phyloP scores from a whole-genome alignment of 2,888 invertebrate genomes.

The Melolontha melolontha region DNA sequence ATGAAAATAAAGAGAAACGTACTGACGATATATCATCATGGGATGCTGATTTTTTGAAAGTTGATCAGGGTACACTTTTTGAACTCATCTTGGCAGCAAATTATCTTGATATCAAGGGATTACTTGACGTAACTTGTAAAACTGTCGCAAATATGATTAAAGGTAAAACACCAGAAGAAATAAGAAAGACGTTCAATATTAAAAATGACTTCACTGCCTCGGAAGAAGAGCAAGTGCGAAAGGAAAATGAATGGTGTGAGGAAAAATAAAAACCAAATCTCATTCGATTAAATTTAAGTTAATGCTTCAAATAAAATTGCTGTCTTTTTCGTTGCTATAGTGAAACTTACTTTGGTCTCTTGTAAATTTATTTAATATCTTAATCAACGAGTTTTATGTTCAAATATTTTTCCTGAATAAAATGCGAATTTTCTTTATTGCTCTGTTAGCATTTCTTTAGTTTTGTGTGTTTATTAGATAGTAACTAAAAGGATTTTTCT shows the following conservation, averaged over 20 bases:
- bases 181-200: slow-evolving; percentile 96
- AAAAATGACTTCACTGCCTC: slow-evolving; percentile 96
- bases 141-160: slow-evolving; percentile 99
- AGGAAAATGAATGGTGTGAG: slow-evolving; percentile 95
- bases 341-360: slow-evolving; percentile 5
- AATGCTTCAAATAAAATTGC: not conserved
- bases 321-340: slow-evolving; percentile 1
- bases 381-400: not conserved
- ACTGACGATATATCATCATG: slow-evolving; percentile 99
- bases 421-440: not conserved
- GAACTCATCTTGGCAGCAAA: slow-evolving; percentile 97
- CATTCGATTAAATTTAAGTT: not conserved
- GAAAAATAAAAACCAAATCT: slow-evolving; percentile 73
- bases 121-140: slow-evolving; percentile 98
- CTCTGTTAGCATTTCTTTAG: not conserved
- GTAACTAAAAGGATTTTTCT: not conserved
- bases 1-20: slow-evolving; percentile 97
- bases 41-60: slow-evolving; percentile 99
- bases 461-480: slow-evolving; percentile 1
- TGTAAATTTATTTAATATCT: slow-evolving; percentile 16
- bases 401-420: not conserved
- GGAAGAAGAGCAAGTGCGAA: slow-evolving; percentile 98
- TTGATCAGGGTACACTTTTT: slow-evolving; percentile 96
- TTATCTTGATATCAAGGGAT: slow-evolving; percentile 94
- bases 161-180: slow-evolving; percentile 97